phyloP scores from a whole-genome alignment of 2,797 vertebrate genomes.

The Enteromius anoplus region DNA sequence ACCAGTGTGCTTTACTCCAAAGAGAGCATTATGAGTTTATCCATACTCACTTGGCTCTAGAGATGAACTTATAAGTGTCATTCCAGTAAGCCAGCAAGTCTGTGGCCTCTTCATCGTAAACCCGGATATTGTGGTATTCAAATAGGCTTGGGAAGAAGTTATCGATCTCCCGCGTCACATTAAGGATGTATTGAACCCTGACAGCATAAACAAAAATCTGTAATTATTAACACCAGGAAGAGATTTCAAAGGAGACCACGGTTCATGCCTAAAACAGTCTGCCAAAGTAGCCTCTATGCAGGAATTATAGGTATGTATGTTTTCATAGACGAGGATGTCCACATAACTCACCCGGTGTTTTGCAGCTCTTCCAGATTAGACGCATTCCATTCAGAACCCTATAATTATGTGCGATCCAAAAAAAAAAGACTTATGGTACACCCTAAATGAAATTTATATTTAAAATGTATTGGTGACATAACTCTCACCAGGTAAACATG shows the following conservation, averaged over 20 bases:
- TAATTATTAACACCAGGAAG: conserved; percentile 22
- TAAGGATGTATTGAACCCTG: conserved; percentile 94
- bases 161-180: conserved; percentile 96
- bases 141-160: conserved; percentile 97
- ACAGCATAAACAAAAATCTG: conserved; percentile 1
- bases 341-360: conserved; percentile 88
- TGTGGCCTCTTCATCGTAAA: conserved; percentile 96
- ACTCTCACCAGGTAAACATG: conserved; percentile 92
- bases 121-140: conserved; percentile 96
- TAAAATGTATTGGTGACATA: not conserved
- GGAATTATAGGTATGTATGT: not conserved
- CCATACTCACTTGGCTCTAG: conserved; percentile 89
- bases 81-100: conserved; percentile 98
- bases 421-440: not conserved
- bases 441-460: not conserved
- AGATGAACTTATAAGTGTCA: conserved; percentile 98
- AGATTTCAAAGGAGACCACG: not conserved
- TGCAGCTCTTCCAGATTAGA: conserved; percentile 97
- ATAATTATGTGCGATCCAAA: conserved; percentile 48
- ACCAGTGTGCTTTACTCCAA: not conserved
- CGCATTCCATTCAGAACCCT: conserved; percentile 99
- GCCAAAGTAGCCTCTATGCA: not conserved
- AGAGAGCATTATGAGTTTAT: not conserved
- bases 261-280: not conserved
- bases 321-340: too few relatives aligned